Conservation (phyloP, 2,113 vertebrate genomes). For the Lophochroa leadbeateri region DNA sequence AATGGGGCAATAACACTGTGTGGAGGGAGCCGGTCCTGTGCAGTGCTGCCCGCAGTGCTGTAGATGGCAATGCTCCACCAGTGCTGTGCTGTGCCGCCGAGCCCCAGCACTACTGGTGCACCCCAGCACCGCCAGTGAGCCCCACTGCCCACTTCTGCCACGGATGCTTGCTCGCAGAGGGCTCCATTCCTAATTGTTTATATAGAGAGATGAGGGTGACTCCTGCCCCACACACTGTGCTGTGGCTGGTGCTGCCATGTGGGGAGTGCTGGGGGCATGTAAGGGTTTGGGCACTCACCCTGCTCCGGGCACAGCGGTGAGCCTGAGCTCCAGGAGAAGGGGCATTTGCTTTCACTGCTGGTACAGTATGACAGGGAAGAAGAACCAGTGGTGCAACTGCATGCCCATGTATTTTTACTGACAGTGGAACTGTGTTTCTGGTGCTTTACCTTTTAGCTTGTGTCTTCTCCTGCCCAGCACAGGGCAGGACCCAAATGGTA, state of each 20-base stretch:
- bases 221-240: fast-evolving
- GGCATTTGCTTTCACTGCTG: too few species aligned
- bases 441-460: neutral
- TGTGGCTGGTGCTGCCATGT: neutral
- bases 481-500: neutral
- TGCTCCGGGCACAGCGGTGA: neutral
- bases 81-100: neutral
- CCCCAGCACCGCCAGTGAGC: neutral
- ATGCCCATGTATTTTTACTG: fast-evolving
- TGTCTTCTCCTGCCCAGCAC: neutral
- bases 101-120: neutral
- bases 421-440: neutral
- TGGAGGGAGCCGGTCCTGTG: neutral
- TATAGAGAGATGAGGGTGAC: fast-evolving
- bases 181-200: fast-evolving
- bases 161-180: fast-evolving
- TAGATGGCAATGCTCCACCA: constrained; percentile 30
- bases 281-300: neutral
- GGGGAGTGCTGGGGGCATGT: neutral
- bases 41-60: neutral
- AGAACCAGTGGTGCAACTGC: neutral
- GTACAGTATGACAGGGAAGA: too few species aligned
- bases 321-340: neutral
- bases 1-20: fast-evolving
- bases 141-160: fast-evolving